phyloP scores from a whole-genome alignment of 2,888 invertebrate genomes.

The Leptopilina drosophilae region DNA sequence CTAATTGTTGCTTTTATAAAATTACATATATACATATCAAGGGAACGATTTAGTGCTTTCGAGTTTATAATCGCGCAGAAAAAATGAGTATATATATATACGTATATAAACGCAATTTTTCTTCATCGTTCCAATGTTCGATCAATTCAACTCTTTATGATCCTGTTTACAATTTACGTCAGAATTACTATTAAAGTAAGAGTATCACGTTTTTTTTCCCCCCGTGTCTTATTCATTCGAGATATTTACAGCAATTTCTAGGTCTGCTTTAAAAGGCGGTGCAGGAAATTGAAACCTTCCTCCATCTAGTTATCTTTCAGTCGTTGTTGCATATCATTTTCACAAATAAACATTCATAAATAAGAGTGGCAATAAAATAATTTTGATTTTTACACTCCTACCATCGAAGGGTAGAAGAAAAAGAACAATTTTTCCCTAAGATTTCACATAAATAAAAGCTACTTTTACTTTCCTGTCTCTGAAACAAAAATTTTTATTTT shows the following conservation, averaged over 20 bases:
- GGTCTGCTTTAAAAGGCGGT: conserved; percentile 33
- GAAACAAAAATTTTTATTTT: no score
- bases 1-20: no score
- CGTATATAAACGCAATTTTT: neutral
- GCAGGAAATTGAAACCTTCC: conserved; percentile 30
- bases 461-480: neutral
- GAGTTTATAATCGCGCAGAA: neutral
- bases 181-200: conserved; percentile 29
- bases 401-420: no score
- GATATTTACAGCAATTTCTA: conserved; percentile 1
- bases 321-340: neutral
- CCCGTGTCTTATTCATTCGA: neutral
- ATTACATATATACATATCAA: no score
- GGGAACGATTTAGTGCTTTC: conserved; percentile 4
- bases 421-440: neutral
- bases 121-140: neutral
- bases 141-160: conserved; percentile 32
- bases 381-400: neutral
- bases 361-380: neutral
- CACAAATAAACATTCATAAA: neutral
- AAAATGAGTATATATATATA: neutral
- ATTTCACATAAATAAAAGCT: neutral
- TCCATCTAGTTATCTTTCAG: neutral
- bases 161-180: conserved; percentile 27
- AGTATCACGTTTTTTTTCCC: no score